A percentile compares a stretch with the other conserved stretches of the same genome.
Evolutionary conservation across 2,797 vertebrate genomes (phyloP).

Genomic region (Hoplostethus mediterraneus): DNA sequence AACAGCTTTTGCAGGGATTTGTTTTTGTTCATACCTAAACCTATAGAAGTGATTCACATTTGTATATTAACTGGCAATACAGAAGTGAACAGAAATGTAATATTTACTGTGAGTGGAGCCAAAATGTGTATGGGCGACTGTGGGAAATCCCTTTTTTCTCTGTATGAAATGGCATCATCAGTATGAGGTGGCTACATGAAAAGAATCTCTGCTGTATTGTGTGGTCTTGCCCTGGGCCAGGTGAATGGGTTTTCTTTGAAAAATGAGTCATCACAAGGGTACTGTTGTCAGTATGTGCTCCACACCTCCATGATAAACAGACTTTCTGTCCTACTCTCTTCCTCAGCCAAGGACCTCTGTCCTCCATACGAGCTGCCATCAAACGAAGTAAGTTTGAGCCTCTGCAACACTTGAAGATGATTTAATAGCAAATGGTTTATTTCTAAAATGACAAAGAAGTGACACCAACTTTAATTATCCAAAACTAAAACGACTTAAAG

Average conservation of each 20-base stretch:
- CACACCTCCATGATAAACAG: conserved; percentile 29
- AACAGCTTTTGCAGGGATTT: neutral
- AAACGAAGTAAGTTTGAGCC: conserved; percentile 87
- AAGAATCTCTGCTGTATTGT: neutral
- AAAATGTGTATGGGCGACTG: neutral
- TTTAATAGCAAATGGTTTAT: neutral
- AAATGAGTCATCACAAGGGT: conserved; percentile 30
- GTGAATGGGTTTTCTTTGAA: neutral
- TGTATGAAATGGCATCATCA: neutral
- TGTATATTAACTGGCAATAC: neutral
- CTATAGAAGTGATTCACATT: too few relatives aligned
- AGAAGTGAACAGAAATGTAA: neutral
- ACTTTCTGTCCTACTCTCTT: conserved; percentile 43
- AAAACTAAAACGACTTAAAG: too few relatives aligned
- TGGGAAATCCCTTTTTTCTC: neutral
- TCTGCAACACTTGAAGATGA: neutral
- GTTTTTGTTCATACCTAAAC: too few relatives aligned
- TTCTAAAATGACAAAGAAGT: too few relatives aligned
- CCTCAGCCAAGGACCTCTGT: conserved; percentile 91
- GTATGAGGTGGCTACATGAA: neutral
- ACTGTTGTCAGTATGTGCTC: conserved; percentile 10
- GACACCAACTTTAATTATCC: too few relatives aligned
- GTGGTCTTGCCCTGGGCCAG: neutral
- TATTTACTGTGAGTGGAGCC: neutral
- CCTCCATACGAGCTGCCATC: conserved; percentile 92